Evolutionary conservation across 2,888 invertebrate species (phyloP).

Genomic region (Clusia tigrina): DNA sequence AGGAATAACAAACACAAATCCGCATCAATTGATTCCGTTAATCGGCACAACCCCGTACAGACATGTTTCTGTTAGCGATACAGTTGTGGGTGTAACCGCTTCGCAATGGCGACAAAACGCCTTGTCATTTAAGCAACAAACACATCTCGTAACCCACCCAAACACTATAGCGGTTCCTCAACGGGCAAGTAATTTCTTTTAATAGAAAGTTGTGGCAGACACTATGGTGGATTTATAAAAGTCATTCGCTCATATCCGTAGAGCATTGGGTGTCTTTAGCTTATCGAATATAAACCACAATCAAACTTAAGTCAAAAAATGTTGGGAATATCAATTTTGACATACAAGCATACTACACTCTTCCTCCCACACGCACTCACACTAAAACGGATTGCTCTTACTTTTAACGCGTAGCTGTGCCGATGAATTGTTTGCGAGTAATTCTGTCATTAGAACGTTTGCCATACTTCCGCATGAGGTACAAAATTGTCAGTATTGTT

Average conservation of each 20-base stretch:
- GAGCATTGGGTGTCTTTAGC: neutral
- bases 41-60: neutral
- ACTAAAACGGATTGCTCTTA: neutral
- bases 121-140: neutral
- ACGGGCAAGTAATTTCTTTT: neutral
- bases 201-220: neutral
- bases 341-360: neutral
- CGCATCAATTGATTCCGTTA: neutral
- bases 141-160: neutral
- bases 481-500: conserved; percentile 5
- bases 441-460: neutral
- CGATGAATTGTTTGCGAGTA: neutral
- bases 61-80: neutral
- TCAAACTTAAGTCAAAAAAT: neutral
- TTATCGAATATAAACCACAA: neutral
- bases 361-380: neutral
- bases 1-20: neutral
- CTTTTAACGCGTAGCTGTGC: neutral
- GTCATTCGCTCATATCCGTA: neutral
- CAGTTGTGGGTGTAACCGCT: neutral
- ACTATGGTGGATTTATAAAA: neutral
- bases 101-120: neutral
- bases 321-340: neutral
- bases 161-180: neutral
- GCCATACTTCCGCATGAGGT: neutral